Base-by-base conservation (phyloP, 1,140 invertebrate species). In the Trypoxylus dichotomus region DNA sequence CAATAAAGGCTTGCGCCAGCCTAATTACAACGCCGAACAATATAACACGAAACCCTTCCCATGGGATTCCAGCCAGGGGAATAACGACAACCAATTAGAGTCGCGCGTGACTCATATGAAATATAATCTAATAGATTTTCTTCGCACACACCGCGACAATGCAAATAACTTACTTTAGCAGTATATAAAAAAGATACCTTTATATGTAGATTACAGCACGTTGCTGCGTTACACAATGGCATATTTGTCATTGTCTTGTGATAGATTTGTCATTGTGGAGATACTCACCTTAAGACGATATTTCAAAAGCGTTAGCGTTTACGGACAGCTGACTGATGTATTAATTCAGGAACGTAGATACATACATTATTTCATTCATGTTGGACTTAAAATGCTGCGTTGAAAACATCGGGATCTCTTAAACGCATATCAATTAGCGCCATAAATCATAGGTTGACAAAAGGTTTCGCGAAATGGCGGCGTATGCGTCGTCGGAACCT, bases 241-340 rank as follows among this genome's bases (percentile, higher is more conserved):
- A 27, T 68, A 68, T 68, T 68, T 68, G 60, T 68, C 60, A 27
- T 68, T 68, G 60, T 68, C 60, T 10, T 29, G 60, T 68, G 60
- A 68, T 24, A 68, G 27, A 68, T 68, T 68, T 68, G 27, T 68
- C 60, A 68, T 68, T 68, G 60, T 29, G 2, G 5, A 37, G 60
- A 10, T 25, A 68, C 24, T 29, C 60, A 68, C 60, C 60, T 68
- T 27, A 68, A 27, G 60, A 68, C 27, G 27, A 68, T 68, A 68
- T 68, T 68, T 68, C 60, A 68, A 68, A 68, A 68, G 19, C 6
- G 27, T 27, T 68, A 24, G 24, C 24, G 21, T 68, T 7, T 54
- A 21, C 24, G 19, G 27, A 25, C 21, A 29, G 24, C 24, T 29
- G 27, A 68, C 27, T 68, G 60, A 68, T 68, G 60, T 68, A 68